These are phyloP conservation scores for Cephalopterus ornatus DNA, from an alignment of 2,113 vertebrate species.

Conservation along the genomic window DNA sequence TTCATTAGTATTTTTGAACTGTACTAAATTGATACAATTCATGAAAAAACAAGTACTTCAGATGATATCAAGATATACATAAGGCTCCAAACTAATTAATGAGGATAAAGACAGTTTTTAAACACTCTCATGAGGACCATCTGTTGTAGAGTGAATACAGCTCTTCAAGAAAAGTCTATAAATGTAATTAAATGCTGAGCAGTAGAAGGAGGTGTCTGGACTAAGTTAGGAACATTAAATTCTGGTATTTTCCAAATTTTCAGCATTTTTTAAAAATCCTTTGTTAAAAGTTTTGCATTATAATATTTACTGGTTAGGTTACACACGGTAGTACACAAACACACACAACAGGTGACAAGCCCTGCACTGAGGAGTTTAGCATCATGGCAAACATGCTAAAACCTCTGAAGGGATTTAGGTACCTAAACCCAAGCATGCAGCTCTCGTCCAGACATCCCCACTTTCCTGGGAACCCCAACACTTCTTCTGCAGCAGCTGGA, in stretches of 20 bases:
- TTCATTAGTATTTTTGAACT: neutral
- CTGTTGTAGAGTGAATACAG: neutral
- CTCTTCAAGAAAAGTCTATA: neutral
- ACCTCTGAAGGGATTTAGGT: neutral
- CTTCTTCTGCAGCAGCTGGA: neutral
- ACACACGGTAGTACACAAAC: neutral
- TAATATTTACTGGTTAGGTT: neutral
- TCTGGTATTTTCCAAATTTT: neutral
- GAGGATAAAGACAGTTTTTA: neutral
- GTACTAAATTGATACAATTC: neutral
- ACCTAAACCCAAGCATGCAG: neutral
- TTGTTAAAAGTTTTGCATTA: neutral
- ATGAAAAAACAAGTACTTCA: neutral
- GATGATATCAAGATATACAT: neutral
- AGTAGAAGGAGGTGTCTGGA: neutral
- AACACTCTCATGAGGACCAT: neutral
- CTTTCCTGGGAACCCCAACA: neutral
- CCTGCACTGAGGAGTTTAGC: neutral
- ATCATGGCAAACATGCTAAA: neutral
- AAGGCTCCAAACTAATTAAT: conserved; percentile 6
- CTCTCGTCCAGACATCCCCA: neutral
- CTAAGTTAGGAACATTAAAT: neutral
- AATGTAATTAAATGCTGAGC: neutral
- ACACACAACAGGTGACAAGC: neutral
- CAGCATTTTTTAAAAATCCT: neutral